Base-by-base conservation (phyloP, 2,113 vertebrate species). In the Dipodomys spectabilis region DNA sequence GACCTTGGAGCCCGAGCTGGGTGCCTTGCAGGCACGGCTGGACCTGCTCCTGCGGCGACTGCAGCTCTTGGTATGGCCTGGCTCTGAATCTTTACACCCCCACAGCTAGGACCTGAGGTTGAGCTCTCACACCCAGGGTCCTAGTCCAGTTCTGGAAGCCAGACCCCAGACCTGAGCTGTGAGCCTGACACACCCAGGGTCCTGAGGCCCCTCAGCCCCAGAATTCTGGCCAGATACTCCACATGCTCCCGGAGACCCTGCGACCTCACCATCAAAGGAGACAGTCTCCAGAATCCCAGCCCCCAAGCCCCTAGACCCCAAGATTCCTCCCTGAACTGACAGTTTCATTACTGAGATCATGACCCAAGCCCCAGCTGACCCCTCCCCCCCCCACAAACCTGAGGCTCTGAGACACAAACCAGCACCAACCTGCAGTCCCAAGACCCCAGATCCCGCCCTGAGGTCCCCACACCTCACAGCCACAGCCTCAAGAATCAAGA, bases 1-100 rank as follows among this genome's bases (percentile, higher is more conserved):
- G 84, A 91, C 81, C 60, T 69, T 97, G 95, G 97, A 97, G 81
- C 95, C 96, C 0, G 97, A 97, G 82, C 96, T 97, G 78, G 96
- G 97, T 0, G 7, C 84, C 18, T 87, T 97, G 68, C 96, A 97
- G 92, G 69, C 91, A 30, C 86, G 96, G 67, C 92, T 97, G 82
- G 97, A 96, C 67, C 81, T 93, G 15, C 95, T 97, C 9, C 94
- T 97, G 15, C 94, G 95, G 4, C 93, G 96, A 32, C 96, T 97
- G 45, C 97, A 97, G 82, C 94, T 96, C 78, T 86, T 97, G 97
- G 97, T 97, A 97, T 0, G 88, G 18, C 32, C 53, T 71, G 30
- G n/a, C 15, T 23, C 73, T 4, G 0, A 30, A 28, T 4, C 30
- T 12, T 4, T 39, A 30, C 12, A 19, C 2, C 39, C 32, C 22